Base-by-base conservation (phyloP, 2,888 invertebrate genomes). In the Eristalinus sepulchralis region DNA sequence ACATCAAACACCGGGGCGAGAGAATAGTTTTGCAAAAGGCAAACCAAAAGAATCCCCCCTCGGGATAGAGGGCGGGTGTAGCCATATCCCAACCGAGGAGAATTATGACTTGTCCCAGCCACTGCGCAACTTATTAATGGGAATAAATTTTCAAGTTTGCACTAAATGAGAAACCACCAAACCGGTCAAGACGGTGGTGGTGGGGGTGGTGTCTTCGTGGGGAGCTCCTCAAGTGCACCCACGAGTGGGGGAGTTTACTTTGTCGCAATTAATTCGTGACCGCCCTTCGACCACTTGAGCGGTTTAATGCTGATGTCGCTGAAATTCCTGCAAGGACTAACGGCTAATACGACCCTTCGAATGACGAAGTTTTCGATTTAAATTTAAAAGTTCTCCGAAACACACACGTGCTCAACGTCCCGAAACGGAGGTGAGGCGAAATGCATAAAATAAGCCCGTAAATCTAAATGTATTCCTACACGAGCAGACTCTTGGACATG, bases 71-170 rank as follows among this genome's bases (percentile, higher is more conserved):
- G 9, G 34, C 24, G 68, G 36, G 24, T 81, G 70, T 62, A 33
- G 64, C 55, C 60, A 57, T 68, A 64, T 60, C 22, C 31, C 39
- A 66, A 10, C 20, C 2, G n/a, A 20, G 53, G 31, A 67, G 66
- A 67, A 31, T 79, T 72, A 72, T 79, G 75, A 76, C 66, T 71
- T 70, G 66, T 24, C 36, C 60, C 55, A 55, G 22, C 64, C 36
- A 36, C 68, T 36, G 67, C 62, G 55, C 33, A 59, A 31, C 63
- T 67, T 84, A 81, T 84, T 81, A 81, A 81, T 81, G 72, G 76
- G 71, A 81, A 85, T 85, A 81, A 81, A 85, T 77, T 85, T 83
- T 68, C 84, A 81, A 85, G 76, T 85, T 81, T 77, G 68, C 68
- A 81, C 81, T 84, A 68, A 81, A 77, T 76, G 47, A 72, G 68